phyloP scores from a whole-genome alignment of 2,113 vertebrate genomes.

The Proteles cristata region DNA sequence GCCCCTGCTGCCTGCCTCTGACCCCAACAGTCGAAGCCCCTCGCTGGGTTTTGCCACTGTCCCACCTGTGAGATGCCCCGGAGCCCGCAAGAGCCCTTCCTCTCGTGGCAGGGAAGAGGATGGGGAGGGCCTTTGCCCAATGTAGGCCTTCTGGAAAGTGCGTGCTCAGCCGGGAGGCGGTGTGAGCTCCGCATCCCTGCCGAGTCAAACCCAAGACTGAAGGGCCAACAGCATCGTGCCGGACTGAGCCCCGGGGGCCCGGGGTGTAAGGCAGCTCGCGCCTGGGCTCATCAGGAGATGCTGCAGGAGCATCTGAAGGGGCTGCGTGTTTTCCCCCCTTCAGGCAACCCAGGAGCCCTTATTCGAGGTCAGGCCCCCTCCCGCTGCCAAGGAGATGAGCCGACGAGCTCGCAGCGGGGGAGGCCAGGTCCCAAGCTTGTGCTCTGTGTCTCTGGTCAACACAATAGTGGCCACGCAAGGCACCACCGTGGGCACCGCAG shows the following conservation, averaged over 20 bases:
- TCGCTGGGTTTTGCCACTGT: conserved; percentile 25
- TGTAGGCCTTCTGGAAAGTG: neutral
- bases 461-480: neutral
- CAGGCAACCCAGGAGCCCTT: neutral
- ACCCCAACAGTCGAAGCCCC: neutral
- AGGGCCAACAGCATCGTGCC: neutral
- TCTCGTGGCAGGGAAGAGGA: neutral
- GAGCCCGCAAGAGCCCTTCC: neutral
- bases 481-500: too few relatives aligned
- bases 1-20: neutral
- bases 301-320: neutral
- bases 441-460: neutral
- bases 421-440: too few relatives aligned
- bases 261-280: neutral
- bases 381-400: neutral
- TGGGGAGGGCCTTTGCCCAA: conserved; percentile 34
- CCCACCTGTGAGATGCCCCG: conserved; percentile 72
- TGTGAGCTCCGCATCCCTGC: neutral
- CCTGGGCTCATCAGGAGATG: neutral
- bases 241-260: neutral
- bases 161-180: neutral
- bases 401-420: neutral
- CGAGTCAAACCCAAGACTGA: neutral
- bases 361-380: neutral
- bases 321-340: rapidly evolving